These are phyloP conservation scores for Thunnus albacares DNA, from an alignment of 2,797 vertebrate genomes.

Conservation along the genomic window DNA sequence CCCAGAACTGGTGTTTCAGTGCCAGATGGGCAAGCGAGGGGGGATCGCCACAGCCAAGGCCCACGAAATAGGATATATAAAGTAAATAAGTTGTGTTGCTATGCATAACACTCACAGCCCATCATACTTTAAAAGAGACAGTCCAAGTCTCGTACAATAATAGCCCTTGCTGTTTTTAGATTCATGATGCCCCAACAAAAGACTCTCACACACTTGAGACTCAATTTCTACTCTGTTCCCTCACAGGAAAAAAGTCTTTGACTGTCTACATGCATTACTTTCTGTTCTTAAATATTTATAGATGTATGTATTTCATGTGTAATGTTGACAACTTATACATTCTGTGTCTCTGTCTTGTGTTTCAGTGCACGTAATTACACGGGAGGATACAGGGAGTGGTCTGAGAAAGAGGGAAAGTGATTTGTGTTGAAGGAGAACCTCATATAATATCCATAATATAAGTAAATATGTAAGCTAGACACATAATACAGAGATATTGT, in stretches of 20 bases:
- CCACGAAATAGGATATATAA: slow-evolving; percentile 79
- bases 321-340: neutral
- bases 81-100: slow-evolving; percentile 74
- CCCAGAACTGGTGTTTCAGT: slow-evolving; percentile 87
- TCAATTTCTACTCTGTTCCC: neutral
- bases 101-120: neutral
- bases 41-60: slow-evolving; percentile 82
- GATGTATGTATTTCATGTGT: neutral
- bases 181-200: neutral
- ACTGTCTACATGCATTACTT: neutral
- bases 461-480: neutral
- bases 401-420: slow-evolving; percentile 77
- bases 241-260: neutral
- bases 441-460: slow-evolving; percentile 2
- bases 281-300: neutral
- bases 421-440: neutral
- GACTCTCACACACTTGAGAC: neutral
- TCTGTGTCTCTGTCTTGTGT: slow-evolving; percentile 48
- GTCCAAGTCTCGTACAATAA: neutral
- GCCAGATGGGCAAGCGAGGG: slow-evolving; percentile 86
- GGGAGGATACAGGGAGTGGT: slow-evolving; percentile 86
- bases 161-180: slow-evolving; percentile 1
- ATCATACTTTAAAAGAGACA: neutral
- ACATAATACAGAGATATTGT: neutral
- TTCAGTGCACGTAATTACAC: slow-evolving; percentile 83